Conservation (phyloP, 92 coral and sea anemone species). For the Porites divaricata region DNA sequence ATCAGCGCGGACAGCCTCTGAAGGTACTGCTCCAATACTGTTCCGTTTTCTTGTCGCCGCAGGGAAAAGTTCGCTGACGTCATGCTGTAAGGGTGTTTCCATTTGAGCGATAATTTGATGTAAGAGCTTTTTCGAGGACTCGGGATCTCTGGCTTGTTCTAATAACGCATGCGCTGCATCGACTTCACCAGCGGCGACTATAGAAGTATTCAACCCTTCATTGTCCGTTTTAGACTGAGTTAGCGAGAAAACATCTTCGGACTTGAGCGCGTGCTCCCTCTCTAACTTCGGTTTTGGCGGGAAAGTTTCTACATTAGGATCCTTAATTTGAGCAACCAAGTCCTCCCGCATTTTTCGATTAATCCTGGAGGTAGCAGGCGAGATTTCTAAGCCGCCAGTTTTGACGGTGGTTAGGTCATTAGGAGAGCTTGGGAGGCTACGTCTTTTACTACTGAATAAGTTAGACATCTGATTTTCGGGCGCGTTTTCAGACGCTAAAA, state of each 20-base stretch:
- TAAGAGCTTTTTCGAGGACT: constrained; percentile 30
- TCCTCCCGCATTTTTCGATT: constrained; percentile 56
- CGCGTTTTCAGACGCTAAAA: neutral
- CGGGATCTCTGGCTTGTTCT: constrained; percentile 44
- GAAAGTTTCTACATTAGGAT: constrained; percentile 40
- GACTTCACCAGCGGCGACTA: neutral
- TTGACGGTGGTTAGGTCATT: neutral
- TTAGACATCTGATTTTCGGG: neutral
- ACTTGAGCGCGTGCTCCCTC: constrained; percentile 34
- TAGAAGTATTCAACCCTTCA: neutral
- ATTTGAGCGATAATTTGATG: constrained; percentile 62
- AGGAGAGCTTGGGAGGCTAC: neutral
- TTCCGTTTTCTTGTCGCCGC: constrained; percentile 38
- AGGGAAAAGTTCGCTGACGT: constrained; percentile 56
- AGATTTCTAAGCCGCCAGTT: neutral
- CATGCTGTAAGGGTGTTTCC: constrained; percentile 63
- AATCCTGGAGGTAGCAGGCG: neutral
- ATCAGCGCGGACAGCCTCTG: constrained; percentile 15
- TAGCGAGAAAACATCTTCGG: constrained; percentile 54
- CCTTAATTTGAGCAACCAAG: constrained; percentile 64
- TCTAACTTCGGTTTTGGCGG: constrained; percentile 35
- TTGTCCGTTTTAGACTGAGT: constrained; percentile 13
- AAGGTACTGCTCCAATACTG: constrained; percentile 49
- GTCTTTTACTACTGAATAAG: neutral
- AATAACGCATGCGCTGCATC: constrained; percentile 4